These are phyloP conservation scores for Hycleus phaleratus DNA, from an alignment of 1,140 invertebrate species.

Conservation along the genomic window DNA sequence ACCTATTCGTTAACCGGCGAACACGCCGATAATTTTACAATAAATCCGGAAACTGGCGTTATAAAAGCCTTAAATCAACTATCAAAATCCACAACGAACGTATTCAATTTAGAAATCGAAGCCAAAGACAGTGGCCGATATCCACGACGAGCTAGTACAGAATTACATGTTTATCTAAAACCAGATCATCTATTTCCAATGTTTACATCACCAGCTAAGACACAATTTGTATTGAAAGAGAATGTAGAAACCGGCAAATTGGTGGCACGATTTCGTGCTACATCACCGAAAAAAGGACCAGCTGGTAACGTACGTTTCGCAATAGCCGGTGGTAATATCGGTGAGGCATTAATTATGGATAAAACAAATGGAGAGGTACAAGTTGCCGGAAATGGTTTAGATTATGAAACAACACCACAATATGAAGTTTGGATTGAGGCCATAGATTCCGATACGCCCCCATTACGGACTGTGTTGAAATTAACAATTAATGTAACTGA, in stretches of 20 bases:
- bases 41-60: slow-evolving; percentile 73
- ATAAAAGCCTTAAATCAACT: slow-evolving; percentile 62
- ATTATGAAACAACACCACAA: slow-evolving; percentile 76
- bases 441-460: slow-evolving; percentile 71
- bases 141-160: slow-evolving; percentile 55
- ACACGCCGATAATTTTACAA: slow-evolving; percentile 66
- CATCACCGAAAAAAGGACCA: slow-evolving; percentile 64
- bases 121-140: slow-evolving; percentile 61
- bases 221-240: slow-evolving; percentile 70
- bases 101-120: slow-evolving; percentile 66
- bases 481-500: slow-evolving; percentile 82
- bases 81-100: slow-evolving; percentile 41
- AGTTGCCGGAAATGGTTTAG: slow-evolving; percentile 69
- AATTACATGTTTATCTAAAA: slow-evolving; percentile 63
- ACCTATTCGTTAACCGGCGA: slow-evolving; percentile 69
- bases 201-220: slow-evolving; percentile 58
- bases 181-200: slow-evolving; percentile 66
- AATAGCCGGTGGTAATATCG: slow-evolving; percentile 87
- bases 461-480: slow-evolving; percentile 65
- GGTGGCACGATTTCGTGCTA: slow-evolving; percentile 62
- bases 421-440: slow-evolving; percentile 94
- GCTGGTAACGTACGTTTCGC: slow-evolving; percentile 64
- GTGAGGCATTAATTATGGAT: slow-evolving; percentile 76
- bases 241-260: slow-evolving; percentile 64
- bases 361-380: slow-evolving; percentile 67